phyloP scores from a whole-genome alignment of 2,797 vertebrate genomes.

The Coluber constrictor region DNA sequence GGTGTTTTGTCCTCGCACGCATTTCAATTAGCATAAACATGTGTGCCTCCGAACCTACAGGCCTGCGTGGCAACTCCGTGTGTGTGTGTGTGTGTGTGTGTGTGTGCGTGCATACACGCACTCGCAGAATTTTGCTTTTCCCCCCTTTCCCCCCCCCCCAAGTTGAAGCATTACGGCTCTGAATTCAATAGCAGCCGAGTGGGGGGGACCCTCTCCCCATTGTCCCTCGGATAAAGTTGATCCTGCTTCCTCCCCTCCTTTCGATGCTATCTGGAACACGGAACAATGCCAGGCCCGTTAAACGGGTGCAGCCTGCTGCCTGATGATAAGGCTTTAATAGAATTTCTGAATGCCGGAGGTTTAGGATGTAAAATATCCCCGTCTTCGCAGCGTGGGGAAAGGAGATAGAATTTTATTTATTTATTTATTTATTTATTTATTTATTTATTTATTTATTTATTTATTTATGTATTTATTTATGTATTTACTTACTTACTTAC shows the following conservation, averaged over 20 bases:
- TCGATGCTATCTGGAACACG: constrained; percentile 82
- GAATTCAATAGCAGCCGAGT: constrained; percentile 41
- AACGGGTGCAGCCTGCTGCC: constrained; percentile 84
- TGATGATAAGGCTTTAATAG: constrained; percentile 96
- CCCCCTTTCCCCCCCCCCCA: neutral
- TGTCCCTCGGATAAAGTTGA: constrained; percentile 78
- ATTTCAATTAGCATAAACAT: neutral
- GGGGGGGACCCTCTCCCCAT: constrained; percentile 28
- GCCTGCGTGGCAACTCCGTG: neutral
- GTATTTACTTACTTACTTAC: neutral
- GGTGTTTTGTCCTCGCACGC: neutral
- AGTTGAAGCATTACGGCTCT: constrained; percentile 27
- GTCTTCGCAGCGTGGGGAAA: constrained; percentile 80
- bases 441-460: constrained; percentile 27
- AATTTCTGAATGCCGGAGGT: constrained; percentile 91
- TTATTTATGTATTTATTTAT: constrained; percentile 7
- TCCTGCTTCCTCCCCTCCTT: constrained; percentile 77
- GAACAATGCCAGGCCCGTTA: constrained; percentile 85
- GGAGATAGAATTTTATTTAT: constrained; percentile 76
- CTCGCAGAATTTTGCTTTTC: neutral
- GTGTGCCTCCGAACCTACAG: neutral
- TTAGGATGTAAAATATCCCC: constrained; percentile 90
- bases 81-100: neutral
- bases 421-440: constrained; percentile 50
- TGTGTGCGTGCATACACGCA: neutral